A percentile compares a stretch with the other conserved stretches of the same genome.
These are phyloP conservation scores for Gymnopithys bicolor DNA, from an alignment of 2,797 vertebrate genomes.

Conservation along the genomic window DNA sequence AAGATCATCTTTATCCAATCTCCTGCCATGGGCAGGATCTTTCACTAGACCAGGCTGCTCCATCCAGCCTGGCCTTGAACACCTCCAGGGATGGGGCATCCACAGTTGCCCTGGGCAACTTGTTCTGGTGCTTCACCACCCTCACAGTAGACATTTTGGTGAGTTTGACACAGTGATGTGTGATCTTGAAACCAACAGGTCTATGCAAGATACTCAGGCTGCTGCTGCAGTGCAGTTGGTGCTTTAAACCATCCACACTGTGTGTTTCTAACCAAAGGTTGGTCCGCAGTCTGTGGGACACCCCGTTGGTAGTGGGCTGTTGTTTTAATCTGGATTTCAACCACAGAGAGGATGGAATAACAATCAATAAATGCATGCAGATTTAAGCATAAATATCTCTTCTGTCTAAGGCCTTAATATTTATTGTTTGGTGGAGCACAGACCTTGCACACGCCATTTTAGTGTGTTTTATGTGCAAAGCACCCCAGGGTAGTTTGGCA, in stretches of 20 bases:
- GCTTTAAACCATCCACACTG: background rate
- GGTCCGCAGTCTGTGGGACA: background rate
- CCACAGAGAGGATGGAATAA: background rate
- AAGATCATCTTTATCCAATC: background rate
- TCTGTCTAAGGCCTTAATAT: background rate
- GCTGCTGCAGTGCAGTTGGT: background rate
- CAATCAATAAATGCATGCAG: background rate
- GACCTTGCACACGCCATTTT: background rate
- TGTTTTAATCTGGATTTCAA: background rate
- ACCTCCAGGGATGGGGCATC: background rate
- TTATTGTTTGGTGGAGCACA: background rate
- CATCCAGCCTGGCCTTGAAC: accelerated
- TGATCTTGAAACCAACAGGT: background rate
- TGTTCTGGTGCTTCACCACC: background rate
- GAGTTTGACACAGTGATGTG: background rate
- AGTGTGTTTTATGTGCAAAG: background rate
- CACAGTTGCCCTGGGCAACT: background rate
- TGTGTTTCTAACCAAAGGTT: background rate
- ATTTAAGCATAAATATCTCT: background rate
- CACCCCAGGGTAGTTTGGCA: background rate
- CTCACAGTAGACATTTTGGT: background rate
- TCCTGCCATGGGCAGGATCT: background rate
- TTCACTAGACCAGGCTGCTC: background rate
- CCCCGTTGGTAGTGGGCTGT: background rate
- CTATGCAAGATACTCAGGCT: background rate